A percentile compares a stretch with the other conserved stretches of the same genome.
Evolutionary conservation across 2,113 vertebrate species (phyloP).

Genomic region (Cygnus buccinator): DNA sequence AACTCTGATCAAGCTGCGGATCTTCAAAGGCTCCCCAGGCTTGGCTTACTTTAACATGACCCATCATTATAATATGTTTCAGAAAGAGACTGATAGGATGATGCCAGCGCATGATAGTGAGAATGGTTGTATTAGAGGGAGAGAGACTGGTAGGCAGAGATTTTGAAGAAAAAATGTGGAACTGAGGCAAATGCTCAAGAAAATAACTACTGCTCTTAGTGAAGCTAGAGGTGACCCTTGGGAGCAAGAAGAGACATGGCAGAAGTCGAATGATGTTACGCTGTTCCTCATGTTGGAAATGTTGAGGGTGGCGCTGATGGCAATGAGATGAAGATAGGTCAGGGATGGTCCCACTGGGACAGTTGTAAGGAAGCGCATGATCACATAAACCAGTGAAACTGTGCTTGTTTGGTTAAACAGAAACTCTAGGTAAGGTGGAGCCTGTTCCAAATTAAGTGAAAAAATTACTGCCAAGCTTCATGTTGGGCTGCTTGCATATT

Average conservation of each 20-base stretch:
- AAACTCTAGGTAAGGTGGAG: neutral
- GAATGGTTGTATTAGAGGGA: neutral
- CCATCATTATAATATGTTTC: neutral
- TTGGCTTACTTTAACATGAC: neutral
- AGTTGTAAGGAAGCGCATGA: neutral
- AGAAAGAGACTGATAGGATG: neutral
- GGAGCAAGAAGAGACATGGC: neutral
- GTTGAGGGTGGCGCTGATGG: neutral
- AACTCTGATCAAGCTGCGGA: neutral
- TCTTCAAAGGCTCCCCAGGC: neutral
- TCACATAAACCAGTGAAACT: neutral
- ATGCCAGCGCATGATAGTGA: neutral
- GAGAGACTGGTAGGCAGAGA: fast-evolving
- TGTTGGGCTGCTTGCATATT: neutral
- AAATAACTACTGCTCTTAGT: neutral
- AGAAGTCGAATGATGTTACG: neutral
- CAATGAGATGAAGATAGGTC: neutral
- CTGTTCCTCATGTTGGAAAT: neutral
- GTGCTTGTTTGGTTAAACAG: neutral
- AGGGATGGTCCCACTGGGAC: neutral
- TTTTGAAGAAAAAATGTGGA: neutral
- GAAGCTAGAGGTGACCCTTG: neutral
- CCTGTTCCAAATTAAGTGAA: neutral
- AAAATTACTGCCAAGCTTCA: neutral
- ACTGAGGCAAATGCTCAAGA: neutral